phyloP scores from a whole-genome alignment of 2,888 invertebrate species.

The Abrostola triplasia region DNA sequence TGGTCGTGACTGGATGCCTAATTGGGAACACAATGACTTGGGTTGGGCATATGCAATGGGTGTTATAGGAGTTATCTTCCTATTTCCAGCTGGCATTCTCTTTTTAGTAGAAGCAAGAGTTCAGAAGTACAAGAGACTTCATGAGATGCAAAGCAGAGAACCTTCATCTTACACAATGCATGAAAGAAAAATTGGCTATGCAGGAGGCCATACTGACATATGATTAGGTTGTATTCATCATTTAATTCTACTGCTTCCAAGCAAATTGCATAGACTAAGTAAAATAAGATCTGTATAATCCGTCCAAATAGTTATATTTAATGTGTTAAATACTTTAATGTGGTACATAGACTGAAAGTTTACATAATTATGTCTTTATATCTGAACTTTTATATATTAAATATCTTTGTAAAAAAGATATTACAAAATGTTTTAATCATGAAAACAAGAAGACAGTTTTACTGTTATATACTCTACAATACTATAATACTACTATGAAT shows the following conservation, averaged over 20 bases:
- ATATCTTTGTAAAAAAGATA: not conserved
- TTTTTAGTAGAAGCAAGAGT: conserved; percentile 95
- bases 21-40: conserved; percentile 98
- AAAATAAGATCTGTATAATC: conserved; percentile 10
- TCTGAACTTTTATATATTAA: not conserved
- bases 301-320: conserved; percentile 24
- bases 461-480: too few species aligned
- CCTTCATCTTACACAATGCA: conserved; percentile 91
- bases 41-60: conserved; percentile 98
- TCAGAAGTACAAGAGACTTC: conserved; percentile 91
- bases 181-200: conserved; percentile 88
- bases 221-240: not conserved
- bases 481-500: too few species aligned
- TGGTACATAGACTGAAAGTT: too few species aligned
- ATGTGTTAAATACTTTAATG: not conserved
- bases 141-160: conserved; percentile 91
- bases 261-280: not conserved
- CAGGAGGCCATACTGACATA: conserved; percentile 91
- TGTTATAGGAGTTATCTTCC: conserved; percentile 92
- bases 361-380: not conserved
- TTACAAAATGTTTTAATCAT: too few species aligned
- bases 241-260: not conserved
- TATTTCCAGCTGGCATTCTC: conserved; percentile 93
- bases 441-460: too few species aligned
- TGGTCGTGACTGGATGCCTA: conserved; percentile 98